Base-by-base conservation (phyloP, 2,797 vertebrate genomes). In the Vespertilio murinus region DNA sequence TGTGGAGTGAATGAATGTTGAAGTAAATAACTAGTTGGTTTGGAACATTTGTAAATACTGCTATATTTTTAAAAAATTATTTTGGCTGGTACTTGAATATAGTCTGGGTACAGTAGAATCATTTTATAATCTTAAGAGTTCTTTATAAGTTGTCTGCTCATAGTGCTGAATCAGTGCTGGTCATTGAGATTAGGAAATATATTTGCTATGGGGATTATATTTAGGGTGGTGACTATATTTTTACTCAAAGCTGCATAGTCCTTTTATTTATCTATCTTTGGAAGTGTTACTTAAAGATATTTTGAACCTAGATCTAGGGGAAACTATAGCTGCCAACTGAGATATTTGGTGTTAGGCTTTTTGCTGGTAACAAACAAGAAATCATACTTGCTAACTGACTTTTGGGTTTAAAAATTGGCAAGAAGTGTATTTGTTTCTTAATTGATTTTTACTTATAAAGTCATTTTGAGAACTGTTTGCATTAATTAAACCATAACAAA, bases 401-500 rank as follows among this genome's bases (percentile, higher is more conserved):
- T 38, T 77, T 38, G n/a, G 20, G 45, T 45, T 93, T 94, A 85
- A 78, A 77, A 67, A 22, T 61, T 82, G 45, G 30, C 20, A 49
- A 35, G 28, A 13, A 33, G 13, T 12, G 33, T 81, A 84, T 52
- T 30, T 65, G 13, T 96, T 97, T 67, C 47, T 96, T 38, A 88
- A 70, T 45, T 17, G 96, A 0, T 94, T 94, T 95, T 73, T 93
- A 88, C 94, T 97, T 84, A 91, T 74, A 90, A 95, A 90, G 54
- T 96, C 81, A 94, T 94, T 97, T 88, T 94, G 61, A 95, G 30
- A 93, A 40, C 70, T 81, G 28, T 80, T 94, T 97, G 14, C 52
- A 94, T 96, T 56, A 94, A 92, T 89, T 89, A 75, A 96, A 97
- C 69, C 96, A 64, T 98, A 98, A 98, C 95, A 95, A 96, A 98